Evolutionary conservation across 2,113 vertebrate species (phyloP).

Genomic region (Tragulus kanchil): DNA sequence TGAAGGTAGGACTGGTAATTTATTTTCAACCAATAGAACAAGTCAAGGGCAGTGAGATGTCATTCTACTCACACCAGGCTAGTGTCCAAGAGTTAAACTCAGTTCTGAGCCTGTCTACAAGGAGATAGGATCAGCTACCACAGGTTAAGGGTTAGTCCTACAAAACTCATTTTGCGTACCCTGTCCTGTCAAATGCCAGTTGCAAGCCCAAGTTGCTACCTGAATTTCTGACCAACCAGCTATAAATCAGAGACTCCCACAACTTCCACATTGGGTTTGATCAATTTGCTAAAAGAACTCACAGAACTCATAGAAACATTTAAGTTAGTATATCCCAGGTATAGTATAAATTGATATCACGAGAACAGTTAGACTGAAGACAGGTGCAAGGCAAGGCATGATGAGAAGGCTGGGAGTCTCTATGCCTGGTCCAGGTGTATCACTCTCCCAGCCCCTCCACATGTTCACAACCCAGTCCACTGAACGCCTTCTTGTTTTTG

Average conservation of each 20-base stretch:
- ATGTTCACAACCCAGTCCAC: neutral
- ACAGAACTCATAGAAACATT: neutral
- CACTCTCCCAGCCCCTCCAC: neutral
- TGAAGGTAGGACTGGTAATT: neutral
- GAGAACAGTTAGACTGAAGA: neutral
- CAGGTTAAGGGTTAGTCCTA: neutral
- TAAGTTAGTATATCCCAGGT: neutral
- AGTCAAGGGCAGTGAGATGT: neutral
- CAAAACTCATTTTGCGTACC: neutral
- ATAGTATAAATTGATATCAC: neutral
- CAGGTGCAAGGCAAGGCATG: rapidly evolving
- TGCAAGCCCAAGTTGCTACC: neutral
- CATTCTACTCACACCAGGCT: neutral
- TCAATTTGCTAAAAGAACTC: neutral
- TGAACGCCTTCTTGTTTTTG: neutral
- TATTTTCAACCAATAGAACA: neutral
- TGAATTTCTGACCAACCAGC: neutral
- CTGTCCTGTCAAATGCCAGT: neutral
- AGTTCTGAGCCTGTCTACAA: neutral
- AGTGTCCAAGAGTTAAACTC: neutral
- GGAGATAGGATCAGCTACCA: neutral
- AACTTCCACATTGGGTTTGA: neutral
- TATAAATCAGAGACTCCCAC: neutral
- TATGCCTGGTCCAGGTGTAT: neutral
- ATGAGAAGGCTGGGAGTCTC: neutral